phyloP scores from a whole-genome alignment of 2,113 vertebrate genomes.

The Chloroceryle aenea region DNA sequence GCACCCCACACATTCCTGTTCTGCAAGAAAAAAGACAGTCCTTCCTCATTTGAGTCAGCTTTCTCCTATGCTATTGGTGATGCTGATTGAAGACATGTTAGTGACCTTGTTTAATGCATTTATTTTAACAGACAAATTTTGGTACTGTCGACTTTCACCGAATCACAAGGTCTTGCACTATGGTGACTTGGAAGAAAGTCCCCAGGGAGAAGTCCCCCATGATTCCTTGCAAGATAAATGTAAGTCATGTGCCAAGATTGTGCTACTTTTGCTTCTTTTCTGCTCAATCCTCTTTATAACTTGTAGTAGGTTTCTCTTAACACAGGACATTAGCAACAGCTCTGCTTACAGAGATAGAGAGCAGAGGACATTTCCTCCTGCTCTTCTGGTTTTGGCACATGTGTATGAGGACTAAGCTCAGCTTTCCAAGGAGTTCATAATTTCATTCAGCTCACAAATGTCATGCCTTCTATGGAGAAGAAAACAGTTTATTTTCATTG shows the following conservation, averaged over 20 bases:
- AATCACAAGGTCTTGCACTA: slow-evolving; percentile 99
- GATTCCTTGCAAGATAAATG: slow-evolving; percentile 97
- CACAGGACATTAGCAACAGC: not conserved
- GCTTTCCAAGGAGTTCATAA: not conserved
- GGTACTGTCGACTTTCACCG: slow-evolving; percentile 97
- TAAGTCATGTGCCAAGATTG: slow-evolving; percentile 75
- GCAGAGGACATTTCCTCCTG: not conserved
- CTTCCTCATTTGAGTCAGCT: not conserved
- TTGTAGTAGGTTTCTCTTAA: not conserved
- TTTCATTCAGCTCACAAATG: not conserved
- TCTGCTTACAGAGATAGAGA: not conserved
- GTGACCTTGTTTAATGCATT: not conserved
- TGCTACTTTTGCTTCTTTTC: not conserved
- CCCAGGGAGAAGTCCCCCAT: slow-evolving; percentile 94
- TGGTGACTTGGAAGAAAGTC: slow-evolving; percentile 96
- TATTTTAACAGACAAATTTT: slow-evolving; percentile 91
- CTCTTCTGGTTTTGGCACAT: not conserved
- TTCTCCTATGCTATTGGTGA: not conserved
- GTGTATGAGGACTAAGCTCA: not conserved
- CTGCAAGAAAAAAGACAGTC: not conserved
- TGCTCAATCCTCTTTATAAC: not conserved
- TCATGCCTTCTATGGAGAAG: not conserved
- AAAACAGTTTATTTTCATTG: not conserved
- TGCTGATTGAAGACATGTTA: not conserved
- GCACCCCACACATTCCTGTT: not conserved